A percentile compares a stretch with the other conserved stretches of the same genome.
phyloP scores from a whole-genome alignment of 2,797 vertebrate genomes.

The Microchirus variegatus region DNA sequence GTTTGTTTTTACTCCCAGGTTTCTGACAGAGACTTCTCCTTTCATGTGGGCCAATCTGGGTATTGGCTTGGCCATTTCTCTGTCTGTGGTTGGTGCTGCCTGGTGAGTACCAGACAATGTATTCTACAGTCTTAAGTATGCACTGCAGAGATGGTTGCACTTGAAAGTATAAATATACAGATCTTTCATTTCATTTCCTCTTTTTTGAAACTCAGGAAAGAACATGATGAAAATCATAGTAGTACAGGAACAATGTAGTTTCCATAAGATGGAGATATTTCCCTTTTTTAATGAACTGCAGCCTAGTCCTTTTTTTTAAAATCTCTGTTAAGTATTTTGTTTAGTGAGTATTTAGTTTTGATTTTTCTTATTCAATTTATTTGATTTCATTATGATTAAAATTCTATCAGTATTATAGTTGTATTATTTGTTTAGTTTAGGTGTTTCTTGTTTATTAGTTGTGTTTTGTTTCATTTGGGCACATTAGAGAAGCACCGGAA shows the following conservation, averaged over 20 bases:
- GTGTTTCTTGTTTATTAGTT: no score
- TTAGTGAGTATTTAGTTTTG: no score
- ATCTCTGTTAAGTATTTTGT: no score
- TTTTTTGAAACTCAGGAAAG: constrained; percentile 33
- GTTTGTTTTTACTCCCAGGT: constrained; percentile 78
- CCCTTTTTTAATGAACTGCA: not conserved
- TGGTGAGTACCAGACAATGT: constrained; percentile 84
- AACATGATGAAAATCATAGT: constrained; percentile 19
- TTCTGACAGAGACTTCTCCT: constrained; percentile 96
- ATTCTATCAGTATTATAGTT: no score
- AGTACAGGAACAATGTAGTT: not conserved
- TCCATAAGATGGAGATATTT: not conserved
- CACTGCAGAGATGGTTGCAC: not conserved
- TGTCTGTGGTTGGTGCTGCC: constrained; percentile 97
- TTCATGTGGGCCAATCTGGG: constrained; percentile 98
- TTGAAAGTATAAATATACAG: not conserved
- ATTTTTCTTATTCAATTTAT: no score
- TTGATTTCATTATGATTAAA: no score
- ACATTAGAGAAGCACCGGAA: no score
- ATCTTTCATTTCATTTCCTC: constrained; percentile 29
- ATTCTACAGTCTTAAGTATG: not conserved
- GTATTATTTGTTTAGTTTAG: no score
- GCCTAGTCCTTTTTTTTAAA: not conserved
- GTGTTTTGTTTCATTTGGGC: no score
- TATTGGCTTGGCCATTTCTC: constrained; percentile 94